Percentiles rank a stretch among this genome's conserved stretches.
Conservation (phyloP, 2,888 invertebrate genomes). For the Anoplius nigerrimus region DNA sequence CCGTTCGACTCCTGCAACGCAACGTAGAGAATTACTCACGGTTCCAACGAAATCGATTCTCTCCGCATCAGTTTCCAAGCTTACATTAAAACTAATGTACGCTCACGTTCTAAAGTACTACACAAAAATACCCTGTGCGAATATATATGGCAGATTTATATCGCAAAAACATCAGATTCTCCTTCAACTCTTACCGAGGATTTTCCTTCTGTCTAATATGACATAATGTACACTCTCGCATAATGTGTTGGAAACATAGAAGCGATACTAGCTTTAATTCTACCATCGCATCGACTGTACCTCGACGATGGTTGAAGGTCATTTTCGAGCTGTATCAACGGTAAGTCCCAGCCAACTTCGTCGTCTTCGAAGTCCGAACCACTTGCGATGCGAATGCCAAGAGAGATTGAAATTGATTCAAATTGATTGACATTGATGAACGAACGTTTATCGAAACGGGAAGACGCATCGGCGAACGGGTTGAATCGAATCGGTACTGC, state of each 20-base stretch:
- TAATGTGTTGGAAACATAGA: no score
- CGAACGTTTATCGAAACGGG: neutral
- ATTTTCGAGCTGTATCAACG: slow-evolving; percentile 75
- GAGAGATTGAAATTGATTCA: slow-evolving; percentile 70
- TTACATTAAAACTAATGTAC: no score
- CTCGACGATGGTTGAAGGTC: slow-evolving; percentile 73
- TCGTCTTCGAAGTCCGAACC: slow-evolving; percentile 77
- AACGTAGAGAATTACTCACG: neutral
- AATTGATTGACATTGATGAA: slow-evolving; percentile 45
- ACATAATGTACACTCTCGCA: no score
- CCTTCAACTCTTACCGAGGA: no score
- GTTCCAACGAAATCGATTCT: no score
- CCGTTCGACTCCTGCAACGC: slow-evolving; percentile 61
- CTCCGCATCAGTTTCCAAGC: no score
- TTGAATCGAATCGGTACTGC: neutral
- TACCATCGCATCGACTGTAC: slow-evolving; percentile 49
- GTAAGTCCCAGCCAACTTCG: slow-evolving; percentile 80
- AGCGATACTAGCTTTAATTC: no score
- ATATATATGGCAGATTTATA: no score
- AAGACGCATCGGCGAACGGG: neutral
- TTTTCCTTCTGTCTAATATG: no score
- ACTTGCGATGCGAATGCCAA: slow-evolving; percentile 73
- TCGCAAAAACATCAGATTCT: no score
- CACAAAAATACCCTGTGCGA: no score
- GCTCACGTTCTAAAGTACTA: no score